Conservation (phyloP, 2,888 invertebrate genomes). For the Sarcophaga rosellei region DNA sequence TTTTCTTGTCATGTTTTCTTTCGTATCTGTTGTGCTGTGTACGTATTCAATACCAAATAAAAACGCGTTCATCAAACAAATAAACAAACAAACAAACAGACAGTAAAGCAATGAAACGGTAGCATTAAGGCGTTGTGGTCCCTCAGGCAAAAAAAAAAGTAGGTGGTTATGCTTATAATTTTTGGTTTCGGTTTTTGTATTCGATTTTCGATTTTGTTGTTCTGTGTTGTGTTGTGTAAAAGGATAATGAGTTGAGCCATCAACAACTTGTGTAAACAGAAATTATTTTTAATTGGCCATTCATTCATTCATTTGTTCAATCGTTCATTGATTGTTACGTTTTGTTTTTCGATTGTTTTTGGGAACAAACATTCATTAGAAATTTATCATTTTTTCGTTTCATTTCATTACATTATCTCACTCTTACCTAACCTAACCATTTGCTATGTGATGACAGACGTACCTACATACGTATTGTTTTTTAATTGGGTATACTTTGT, state of each 20-base stretch:
- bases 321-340: conserved; percentile 18
- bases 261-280: conserved; percentile 64
- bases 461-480: no score
- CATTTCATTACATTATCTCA: not conserved
- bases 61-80: not conserved
- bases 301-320: not conserved
- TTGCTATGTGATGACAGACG: not conserved
- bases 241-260: conserved; percentile 61
- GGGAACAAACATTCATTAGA: conserved; percentile 51
- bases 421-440: not conserved
- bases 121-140: conserved; percentile 38
- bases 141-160: not conserved
- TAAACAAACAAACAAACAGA: not conserved
- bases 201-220: not conserved
- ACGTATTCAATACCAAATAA: not conserved
- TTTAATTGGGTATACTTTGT: no score
- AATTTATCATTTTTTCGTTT: conserved; percentile 54
- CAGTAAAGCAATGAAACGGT: conserved; percentile 2
- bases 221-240: conserved; percentile 37
- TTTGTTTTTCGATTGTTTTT: not conserved
- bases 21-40: not conserved
- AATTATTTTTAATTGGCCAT: not conserved
- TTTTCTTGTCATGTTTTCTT: not conserved
- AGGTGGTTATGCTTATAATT: conserved; percentile 48
- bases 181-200: conserved; percentile 2